A percentile compares a stretch with the other conserved stretches of the same genome.
Conservation (phyloP, 2,888 invertebrate species). For the Melieria picta region DNA sequence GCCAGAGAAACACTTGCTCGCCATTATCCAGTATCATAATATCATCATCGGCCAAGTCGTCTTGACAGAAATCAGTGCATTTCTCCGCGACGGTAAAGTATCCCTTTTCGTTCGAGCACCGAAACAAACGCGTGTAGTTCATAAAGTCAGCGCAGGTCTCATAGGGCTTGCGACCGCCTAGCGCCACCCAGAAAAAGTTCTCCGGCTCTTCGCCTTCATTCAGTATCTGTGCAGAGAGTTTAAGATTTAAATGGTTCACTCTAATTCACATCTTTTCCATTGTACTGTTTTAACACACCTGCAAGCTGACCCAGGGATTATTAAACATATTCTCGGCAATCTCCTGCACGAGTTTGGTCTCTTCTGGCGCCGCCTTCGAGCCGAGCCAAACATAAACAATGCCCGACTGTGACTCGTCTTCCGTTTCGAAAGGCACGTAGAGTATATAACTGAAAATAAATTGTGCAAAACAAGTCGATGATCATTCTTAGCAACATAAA, state of each 20-base stretch:
- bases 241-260: not conserved
- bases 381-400: constrained; percentile 98
- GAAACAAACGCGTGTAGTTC: constrained; percentile 91
- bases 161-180: constrained; percentile 90
- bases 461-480: not conserved
- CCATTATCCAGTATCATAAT: constrained; percentile 99
- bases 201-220: constrained; percentile 97
- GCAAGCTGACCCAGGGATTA: constrained; percentile 79
- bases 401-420: constrained; percentile 80
- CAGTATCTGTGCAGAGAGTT: constrained; percentile 70
- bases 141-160: constrained; percentile 91
- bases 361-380: constrained; percentile 83
- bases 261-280: too few species aligned
- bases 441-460: constrained; percentile 79
- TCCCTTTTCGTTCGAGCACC: constrained; percentile 99
- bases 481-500: not conserved
- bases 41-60: constrained; percentile 98
- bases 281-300: constrained; percentile 67
- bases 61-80: constrained; percentile 78
- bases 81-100: constrained; percentile 99
- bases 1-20: constrained; percentile 96
- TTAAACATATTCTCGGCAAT: constrained; percentile 94
- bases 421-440: constrained; percentile 91
- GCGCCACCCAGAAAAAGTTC: constrained; percentile 98
- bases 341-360: constrained; percentile 86